Conservation (phyloP, 2,888 invertebrate genomes). For the Nowickia ferox region DNA sequence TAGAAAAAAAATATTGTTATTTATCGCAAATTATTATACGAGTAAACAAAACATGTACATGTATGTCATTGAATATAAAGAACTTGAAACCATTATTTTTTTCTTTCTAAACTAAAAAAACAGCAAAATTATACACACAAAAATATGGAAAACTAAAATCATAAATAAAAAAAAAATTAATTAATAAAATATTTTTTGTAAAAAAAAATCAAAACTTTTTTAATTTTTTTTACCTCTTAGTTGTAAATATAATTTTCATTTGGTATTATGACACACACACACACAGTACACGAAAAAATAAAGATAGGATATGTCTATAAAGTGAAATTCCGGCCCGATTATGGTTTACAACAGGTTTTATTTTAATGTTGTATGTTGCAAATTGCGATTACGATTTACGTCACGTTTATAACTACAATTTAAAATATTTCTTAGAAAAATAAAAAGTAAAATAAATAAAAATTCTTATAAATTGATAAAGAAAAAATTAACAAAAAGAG, state of each 20-base stretch:
- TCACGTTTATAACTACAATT: too few relatives aligned
- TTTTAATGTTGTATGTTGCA: too few relatives aligned
- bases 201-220: conserved; percentile 32
- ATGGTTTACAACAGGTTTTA: too few relatives aligned
- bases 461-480: too few relatives aligned
- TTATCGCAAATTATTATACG: conserved; percentile 33
- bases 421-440: too few relatives aligned
- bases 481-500: too few relatives aligned
- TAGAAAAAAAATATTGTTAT: conserved; percentile 40
- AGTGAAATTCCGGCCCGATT: too few relatives aligned
- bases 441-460: too few relatives aligned
- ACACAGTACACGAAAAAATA: neutral
- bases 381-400: too few relatives aligned
- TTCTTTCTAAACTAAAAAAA: conserved; percentile 40
- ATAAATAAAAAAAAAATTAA: conserved; percentile 1
- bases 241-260: neutral
- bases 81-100: neutral
- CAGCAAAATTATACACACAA: neutral
- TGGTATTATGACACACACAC: too few relatives aligned
- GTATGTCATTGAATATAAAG: conserved; percentile 32
- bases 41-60: conserved; percentile 14
- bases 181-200: conserved; percentile 58
- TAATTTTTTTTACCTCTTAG: neutral
- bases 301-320: too few relatives aligned
- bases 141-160: conserved; percentile 30